A percentile compares a stretch with the other conserved stretches of the same genome.
These are phyloP conservation scores for Mechanitis messenoides DNA, from an alignment of 2,888 invertebrate species.

Conservation along the genomic window DNA sequence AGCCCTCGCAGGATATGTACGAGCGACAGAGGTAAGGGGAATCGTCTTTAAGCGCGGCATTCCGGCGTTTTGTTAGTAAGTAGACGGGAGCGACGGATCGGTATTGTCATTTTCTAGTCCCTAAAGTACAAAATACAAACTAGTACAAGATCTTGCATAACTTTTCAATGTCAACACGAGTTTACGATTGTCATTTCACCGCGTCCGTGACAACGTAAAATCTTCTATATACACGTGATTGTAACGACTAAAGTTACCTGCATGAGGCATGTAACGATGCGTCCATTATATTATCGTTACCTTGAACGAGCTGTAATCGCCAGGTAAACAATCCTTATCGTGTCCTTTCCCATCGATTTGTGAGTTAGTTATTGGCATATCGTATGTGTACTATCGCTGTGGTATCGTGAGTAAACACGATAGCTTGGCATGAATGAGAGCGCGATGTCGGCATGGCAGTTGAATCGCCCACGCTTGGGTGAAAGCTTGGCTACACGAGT, in stretches of 20 bases:
- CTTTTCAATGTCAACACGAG: slow-evolving; percentile 70
- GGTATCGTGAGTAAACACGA: slow-evolving; percentile 44
- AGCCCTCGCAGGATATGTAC: slow-evolving; percentile 83
- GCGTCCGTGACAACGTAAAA: slow-evolving; percentile 29
- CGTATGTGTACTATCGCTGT: slow-evolving; percentile 11
- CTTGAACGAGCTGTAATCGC: slow-evolving; percentile 59
- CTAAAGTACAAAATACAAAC: slow-evolving; percentile 33
- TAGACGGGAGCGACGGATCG: slow-evolving; percentile 34
- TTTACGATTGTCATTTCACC: slow-evolving; percentile 29
- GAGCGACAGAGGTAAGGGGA: slow-evolving; percentile 84
- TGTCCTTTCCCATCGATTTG: slow-evolving; percentile 53
- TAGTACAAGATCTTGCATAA: slow-evolving; percentile 61
- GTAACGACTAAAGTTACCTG: slow-evolving; percentile 33
- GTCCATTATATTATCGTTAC: slow-evolving; percentile 46
- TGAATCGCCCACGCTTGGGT: slow-evolving; percentile 51
- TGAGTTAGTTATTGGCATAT: slow-evolving; percentile 18
- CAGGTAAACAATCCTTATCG: slow-evolving; percentile 71
- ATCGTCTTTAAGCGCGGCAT: slow-evolving; percentile 68
- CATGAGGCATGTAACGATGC: slow-evolving; percentile 30
- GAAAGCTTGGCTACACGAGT: slow-evolving; percentile 20
- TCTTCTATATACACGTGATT: slow-evolving; percentile 31
- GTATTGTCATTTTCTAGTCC: slow-evolving; percentile 36
- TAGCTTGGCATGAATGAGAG: slow-evolving; percentile 51
- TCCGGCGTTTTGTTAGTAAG: slow-evolving; percentile 63
- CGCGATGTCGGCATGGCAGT: slow-evolving; percentile 34